Base-by-base conservation (phyloP, 2,797 vertebrate genomes). In the Dipus sagitta region DNA sequence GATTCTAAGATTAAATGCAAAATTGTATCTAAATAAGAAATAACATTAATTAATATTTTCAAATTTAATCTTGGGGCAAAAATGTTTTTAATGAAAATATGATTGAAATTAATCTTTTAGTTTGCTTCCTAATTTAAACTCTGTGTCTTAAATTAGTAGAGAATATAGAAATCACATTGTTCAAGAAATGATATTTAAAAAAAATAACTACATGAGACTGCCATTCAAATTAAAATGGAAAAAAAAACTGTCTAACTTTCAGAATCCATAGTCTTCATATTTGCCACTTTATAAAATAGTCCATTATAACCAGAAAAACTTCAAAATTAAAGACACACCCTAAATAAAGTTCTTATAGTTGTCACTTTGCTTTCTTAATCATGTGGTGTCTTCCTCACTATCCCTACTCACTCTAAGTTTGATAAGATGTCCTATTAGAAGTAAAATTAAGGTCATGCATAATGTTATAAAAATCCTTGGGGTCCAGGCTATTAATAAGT, bases 1-100 rank as follows among this genome's bases (percentile, higher is more conserved):
- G 93, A 96, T 96, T 94, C 28, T 87, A 96, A 97, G 87, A 96
- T 78, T 95, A 96, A 96, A 98, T 95, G 90, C 10, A 96, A 96
- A 97, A 95, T 93, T 95, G 95, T 91, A 96, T 94, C 78, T 71
- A 76, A 96, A 89, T 94, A 93, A 71, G 85, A 97, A 98, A 97
- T 96, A 96, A 92, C 97, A 60, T 94, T 91, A 86, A 90, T 93
- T 92, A 52, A 84, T 79, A 82, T 80, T 93, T 95, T 86, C 38
- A 96, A 97, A 97, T 94, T 94, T 93, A 92, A 96, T 60, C 26
- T 65, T 78, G 85, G 88, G 94, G 65, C 64, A 97, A 95, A 93
- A 93, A 96, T 94, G 94, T 60, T 34, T n/a, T 95, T 81, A 95
- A 67, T 96, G 90, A 97, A 96, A 94, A 88, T 96, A 64, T 74